Base-by-base conservation (phyloP, 2,113 vertebrate genomes). In the Nesoenas mayeri region DNA sequence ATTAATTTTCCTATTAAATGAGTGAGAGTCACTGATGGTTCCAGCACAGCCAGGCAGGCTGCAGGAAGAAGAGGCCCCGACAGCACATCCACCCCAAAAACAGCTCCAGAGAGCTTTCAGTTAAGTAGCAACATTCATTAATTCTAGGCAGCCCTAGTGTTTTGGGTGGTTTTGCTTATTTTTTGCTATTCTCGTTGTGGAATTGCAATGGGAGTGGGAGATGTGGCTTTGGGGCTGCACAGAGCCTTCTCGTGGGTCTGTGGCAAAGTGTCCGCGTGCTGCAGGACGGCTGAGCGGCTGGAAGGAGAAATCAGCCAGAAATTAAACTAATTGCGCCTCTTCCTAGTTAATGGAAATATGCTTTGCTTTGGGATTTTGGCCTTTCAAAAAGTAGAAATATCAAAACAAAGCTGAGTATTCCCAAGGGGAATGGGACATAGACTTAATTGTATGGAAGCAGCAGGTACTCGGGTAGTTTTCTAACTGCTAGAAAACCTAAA, bases 271-370 rank as follows among this genome's bases (percentile, higher is more conserved):
- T 3, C 51, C 25, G 50, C n/a, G 1, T 1, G 1, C 65, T 65
- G 56, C 42, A n/a, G 71, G 57, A 48, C 3, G 15, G 19, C 40
- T 15, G 11, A 15, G 4, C 15, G 29, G 36, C 4, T 7, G n/a
- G 6, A 64, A 64, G 48, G 42, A 65, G 48, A 81, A 20, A 29
- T 79, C 25, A 1, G 38, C 48, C 50, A 69, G 48, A 51, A 82
- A 22, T 13, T 6, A 51, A 75, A 3, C 17, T 25, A 70, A 6
- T 11, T 16, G 71, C 28, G 7, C 29, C 42, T 91, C 53, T 47
- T 86, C 38, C n/a, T 36, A 65, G 5, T 28, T 40, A 10, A 40
- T 0, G 26, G 50, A 40, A 74, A 36, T 4, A 2, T 0, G 2
- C 13, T 70, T 51, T 70, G 51, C 70, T 71, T 54, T 40, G 56